Base-by-base conservation (phyloP, 2,113 vertebrate genomes). In the Plecotus auritus region DNA sequence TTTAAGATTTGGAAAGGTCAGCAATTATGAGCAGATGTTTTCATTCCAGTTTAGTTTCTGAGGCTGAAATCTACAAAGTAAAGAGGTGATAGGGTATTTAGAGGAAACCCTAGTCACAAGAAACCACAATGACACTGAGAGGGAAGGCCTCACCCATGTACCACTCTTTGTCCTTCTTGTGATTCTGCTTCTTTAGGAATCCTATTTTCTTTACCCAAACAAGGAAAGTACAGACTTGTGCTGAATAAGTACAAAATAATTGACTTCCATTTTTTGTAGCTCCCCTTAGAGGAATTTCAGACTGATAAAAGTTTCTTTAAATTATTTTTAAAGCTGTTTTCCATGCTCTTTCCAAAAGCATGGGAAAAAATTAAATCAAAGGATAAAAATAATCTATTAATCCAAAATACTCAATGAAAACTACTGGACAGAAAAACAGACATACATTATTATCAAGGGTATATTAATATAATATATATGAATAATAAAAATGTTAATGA, bases 301-400 rank as follows among this genome's bases (percentile, higher is more conserved):
- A 85, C 13, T 85, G 67, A 95, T 90, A 45, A 90, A 90, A 93
- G 22, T 77, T 87, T 93, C 37, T 93, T 35, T 74, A n/a, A 95
- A 92, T 95, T 78, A 90, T 90, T 90, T 90, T 81, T 85, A 88
- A 96, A 45, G 3, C n/a, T 95, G 9, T n/a, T 96, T 87, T 86
- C 88, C 40, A 61, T 92, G 51, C 69, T 93, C 16, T 87, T 95
- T 95, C 59, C n/a, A 94, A 90, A 16, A 88, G 76, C 76, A 70
- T 88, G 35, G 56, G 67, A 86, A 93, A 93, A 72, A 67, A 49
- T 20, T 83, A 86, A 90, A 51, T 76, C n/a, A 81, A 64, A 76
- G 26, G 51, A 22, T 14, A 42, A 26, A 61, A 51, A 74, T 42
- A 20, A 67, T 18, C 61, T 89, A 80, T 40, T 20, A 93, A 83